phyloP scores from a whole-genome alignment of 1,140 invertebrate genomes.

The Prorops nasuta region DNA sequence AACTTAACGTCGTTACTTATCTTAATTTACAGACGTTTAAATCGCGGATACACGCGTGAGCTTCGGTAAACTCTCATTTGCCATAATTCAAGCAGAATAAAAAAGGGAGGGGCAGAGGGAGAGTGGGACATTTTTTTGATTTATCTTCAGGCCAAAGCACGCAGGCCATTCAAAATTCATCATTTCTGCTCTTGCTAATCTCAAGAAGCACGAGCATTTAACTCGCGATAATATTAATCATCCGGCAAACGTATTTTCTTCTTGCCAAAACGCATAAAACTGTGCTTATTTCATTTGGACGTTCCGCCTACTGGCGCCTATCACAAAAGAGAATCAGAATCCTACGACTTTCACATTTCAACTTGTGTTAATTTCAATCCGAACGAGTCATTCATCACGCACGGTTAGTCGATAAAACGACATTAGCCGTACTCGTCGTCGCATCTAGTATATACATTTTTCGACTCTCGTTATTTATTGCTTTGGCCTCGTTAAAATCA shows the following conservation, averaged over 20 bases:
- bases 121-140: constrained; percentile 27
- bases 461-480: too few species aligned
- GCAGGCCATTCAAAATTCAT: constrained; percentile 25
- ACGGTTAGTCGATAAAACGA: too few species aligned
- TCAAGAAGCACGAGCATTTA: constrained; percentile 34
- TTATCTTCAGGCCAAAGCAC: constrained; percentile 21
- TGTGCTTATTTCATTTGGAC: too few species aligned
- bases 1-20: not conserved
- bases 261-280: too few species aligned
- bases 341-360: too few species aligned
- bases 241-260: constrained; percentile 12
- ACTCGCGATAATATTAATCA: constrained; percentile 33
- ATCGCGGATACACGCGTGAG: not conserved
- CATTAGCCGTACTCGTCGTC: too few species aligned
- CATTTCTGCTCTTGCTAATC: constrained; percentile 30
- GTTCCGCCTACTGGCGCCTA: too few species aligned
- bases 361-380: too few species aligned
- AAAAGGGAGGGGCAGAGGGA: constrained; percentile 17
- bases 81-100: constrained; percentile 23
- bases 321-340: too few species aligned
- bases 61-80: constrained; percentile 23
- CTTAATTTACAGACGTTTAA: not conserved
- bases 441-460: too few species aligned
- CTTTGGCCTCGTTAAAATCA: too few species aligned
- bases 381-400: too few species aligned